A percentile compares a stretch with the other conserved stretches of the same genome.
Conservation (phyloP, 2,888 invertebrate genomes). For the Nymphalis urticae region DNA sequence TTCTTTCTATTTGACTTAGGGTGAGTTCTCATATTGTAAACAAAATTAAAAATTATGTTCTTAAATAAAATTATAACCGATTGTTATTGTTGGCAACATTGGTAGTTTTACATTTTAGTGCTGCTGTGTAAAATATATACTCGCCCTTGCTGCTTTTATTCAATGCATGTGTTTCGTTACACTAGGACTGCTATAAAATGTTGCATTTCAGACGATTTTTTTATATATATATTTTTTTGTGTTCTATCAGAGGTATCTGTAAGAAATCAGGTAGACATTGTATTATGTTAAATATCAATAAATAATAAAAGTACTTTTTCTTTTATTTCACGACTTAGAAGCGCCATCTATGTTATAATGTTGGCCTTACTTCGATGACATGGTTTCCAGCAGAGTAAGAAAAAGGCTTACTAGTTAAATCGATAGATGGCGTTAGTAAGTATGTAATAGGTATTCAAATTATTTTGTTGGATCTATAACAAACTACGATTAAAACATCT, state of each 20-base stretch:
- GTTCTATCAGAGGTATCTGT: constrained; percentile 57
- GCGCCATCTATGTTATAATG: constrained; percentile 19
- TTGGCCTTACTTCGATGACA: neutral
- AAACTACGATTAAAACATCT: no score
- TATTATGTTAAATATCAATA: constrained; percentile 67
- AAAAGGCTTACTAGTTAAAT: neutral
- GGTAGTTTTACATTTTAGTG: neutral
- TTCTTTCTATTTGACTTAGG: neutral
- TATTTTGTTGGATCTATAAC: no score
- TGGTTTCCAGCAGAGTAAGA: no score
- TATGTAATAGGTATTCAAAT: neutral
- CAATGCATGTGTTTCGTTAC: constrained; percentile 1
- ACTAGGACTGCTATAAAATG: neutral
- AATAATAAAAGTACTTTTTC: constrained; percentile 51
- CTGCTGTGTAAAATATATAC: neutral
- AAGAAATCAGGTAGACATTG: constrained; percentile 49
- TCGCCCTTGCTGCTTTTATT: constrained; percentile 1
- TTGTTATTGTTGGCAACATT: neutral
- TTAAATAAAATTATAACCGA: neutral
- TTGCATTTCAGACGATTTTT: constrained; percentile 27
- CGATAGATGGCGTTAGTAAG: neutral
- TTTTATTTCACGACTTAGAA: constrained; percentile 19
- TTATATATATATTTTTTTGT: constrained; percentile 41
- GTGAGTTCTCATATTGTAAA: neutral
- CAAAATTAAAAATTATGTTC: neutral